Base-by-base conservation (phyloP, 2,888 invertebrate genomes). In the Lasioglossum zephyrum region DNA sequence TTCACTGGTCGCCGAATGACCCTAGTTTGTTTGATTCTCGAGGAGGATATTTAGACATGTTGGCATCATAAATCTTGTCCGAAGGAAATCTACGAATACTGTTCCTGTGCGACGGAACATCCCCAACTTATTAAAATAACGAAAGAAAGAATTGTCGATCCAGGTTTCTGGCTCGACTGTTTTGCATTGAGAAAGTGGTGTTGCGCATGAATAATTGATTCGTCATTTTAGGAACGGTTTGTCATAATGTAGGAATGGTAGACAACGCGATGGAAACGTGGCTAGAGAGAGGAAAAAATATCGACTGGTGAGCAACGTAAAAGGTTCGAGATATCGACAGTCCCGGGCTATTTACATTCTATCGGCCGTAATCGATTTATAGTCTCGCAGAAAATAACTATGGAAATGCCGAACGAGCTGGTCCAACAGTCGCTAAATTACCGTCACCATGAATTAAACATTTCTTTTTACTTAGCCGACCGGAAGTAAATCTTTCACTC, bases 291-390 rank as follows among this genome's bases (percentile, higher is more conserved):
- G 39, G 5, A 11, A 63, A 31, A n/a, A 31, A 11, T 41, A 44
- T 44, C 11, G 31, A 18, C 36, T 36, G 13, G 11, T 4, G 18
- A 26, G 66, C 73, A 82, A 66, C 39, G 53, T 36, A 76, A 73
- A 73, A 77, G 66, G 82, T 66, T 84, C 73, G 26, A 26, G 76
- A 77, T 57, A 57, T 82, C 66, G 47, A 44, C 13, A 39, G 47
- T 44, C 76, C 73, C 82, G 57, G 3, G 4, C 26, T 53, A 84
- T 84, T 82, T 84, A 77, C 82, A 84, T 84, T 84, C 82, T 57
- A 82, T 84, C 84, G 82, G 63, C 22, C 66, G 84, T 82, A 84
- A 84, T 82, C 82, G 84, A 77, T 82, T 84, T 82, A 82, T 82
- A 84, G 77, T 76, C 82, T 39, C n/a, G 70, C 74, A 49, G 81